A percentile compares a stretch with the other conserved stretches of the same genome.
phyloP scores from a whole-genome alignment of 2,113 vertebrate genomes.

The Bambusicola thoracicus region DNA sequence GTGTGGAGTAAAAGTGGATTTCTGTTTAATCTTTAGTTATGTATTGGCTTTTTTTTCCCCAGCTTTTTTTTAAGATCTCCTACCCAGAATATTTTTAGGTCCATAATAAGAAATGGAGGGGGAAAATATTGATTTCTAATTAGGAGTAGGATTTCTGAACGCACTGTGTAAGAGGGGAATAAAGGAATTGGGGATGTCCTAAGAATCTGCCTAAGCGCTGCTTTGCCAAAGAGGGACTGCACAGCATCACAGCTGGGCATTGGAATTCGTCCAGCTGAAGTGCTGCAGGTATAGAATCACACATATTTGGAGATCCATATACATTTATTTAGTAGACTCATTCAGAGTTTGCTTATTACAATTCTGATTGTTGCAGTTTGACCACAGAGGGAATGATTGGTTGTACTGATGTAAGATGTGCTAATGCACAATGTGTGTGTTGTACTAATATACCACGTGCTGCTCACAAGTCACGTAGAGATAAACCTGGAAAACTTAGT shows the following conservation, averaged over 20 bases:
- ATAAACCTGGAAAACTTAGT: not conserved
- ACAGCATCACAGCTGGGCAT: rapidly evolving
- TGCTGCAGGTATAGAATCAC: not conserved
- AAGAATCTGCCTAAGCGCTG: not conserved
- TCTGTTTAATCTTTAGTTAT: not conserved
- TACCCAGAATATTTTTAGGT: not conserved
- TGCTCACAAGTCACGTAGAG: not conserved
- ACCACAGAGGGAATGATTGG: rapidly evolving
- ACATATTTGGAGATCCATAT: rapidly evolving
- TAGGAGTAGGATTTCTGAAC: not conserved
- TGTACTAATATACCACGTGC: rapidly evolving
- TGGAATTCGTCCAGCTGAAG: not conserved
- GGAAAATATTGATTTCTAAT: not conserved
- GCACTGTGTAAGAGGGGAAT: not conserved
- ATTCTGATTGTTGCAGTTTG: not conserved
- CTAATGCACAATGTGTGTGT: not conserved
- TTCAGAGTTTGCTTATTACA: too few species aligned
- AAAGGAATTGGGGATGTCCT: not conserved
- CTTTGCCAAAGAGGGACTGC: not conserved
- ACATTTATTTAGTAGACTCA: not conserved
- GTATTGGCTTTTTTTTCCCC: not conserved
- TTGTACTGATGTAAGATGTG: rapidly evolving
- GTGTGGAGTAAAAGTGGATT: not conserved
- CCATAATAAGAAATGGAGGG: not conserved
- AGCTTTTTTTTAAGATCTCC: not conserved